Evolutionary conservation across 2,888 invertebrate species (phyloP).

Genomic region (Empis livida): DNA sequence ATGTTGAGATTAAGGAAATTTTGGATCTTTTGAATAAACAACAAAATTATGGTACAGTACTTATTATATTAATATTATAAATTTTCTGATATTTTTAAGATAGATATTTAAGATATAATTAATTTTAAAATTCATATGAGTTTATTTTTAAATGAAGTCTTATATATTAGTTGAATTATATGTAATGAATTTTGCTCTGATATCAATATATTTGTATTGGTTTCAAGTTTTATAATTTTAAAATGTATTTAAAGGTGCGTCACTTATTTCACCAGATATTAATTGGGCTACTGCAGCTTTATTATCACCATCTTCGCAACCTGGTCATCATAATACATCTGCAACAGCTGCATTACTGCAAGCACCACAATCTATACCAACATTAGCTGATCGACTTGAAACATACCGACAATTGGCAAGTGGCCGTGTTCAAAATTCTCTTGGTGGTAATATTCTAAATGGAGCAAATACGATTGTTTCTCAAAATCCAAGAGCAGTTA

Average conservation of each 20-base stretch:
- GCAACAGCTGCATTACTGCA: slow-evolving; percentile 17
- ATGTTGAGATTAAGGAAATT: slow-evolving; percentile 56
- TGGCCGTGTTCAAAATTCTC: slow-evolving; percentile 35
- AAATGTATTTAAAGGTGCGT: too few species aligned
- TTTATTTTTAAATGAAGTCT: too few species aligned
- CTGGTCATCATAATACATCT: slow-evolving; percentile 3
- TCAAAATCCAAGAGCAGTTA: slow-evolving; percentile 36
- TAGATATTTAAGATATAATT: neutral
- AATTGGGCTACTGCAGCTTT: slow-evolving; percentile 4
- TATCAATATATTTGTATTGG: too few species aligned
- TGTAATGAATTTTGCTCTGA: too few species aligned
- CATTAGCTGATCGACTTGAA: slow-evolving; percentile 42
- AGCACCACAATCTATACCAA: slow-evolving; percentile 31
- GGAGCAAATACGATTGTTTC: slow-evolving; percentile 35
- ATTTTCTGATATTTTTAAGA: slow-evolving; percentile 20
- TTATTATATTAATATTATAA: too few species aligned
- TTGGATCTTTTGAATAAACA: slow-evolving; percentile 52
- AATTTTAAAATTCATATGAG: too few species aligned
- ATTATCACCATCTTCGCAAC: slow-evolving; percentile 1
- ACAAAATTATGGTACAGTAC: slow-evolving; percentile 30
- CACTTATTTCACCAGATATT: slow-evolving; percentile 3
- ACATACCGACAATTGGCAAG: slow-evolving; percentile 42
- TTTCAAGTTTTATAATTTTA: too few species aligned
- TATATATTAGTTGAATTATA: too few species aligned
- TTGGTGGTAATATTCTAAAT: slow-evolving; percentile 31